phyloP scores from a whole-genome alignment of 2,888 invertebrate genomes.

The Busseola fusca region DNA sequence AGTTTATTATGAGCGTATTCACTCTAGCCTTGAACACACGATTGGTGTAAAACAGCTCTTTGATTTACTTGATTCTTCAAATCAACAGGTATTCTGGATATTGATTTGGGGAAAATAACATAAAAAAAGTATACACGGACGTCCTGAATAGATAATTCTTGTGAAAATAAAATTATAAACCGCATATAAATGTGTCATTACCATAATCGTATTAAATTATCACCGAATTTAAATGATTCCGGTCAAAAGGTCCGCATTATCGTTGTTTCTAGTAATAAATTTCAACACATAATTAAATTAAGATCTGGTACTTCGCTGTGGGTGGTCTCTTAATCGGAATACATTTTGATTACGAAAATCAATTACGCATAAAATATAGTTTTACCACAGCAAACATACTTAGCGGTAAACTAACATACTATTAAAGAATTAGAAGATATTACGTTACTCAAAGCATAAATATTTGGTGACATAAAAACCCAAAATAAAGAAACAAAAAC shows the following conservation, averaged over 20 bases:
- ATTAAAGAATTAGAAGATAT: neutral
- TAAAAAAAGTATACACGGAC: neutral
- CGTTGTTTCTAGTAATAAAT: constrained; percentile 43
- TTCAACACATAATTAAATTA: constrained; percentile 45
- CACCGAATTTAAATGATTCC: constrained; percentile 37
- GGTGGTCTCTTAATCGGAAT: constrained; percentile 43
- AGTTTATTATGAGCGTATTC: no score
- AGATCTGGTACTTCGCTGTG: constrained; percentile 36
- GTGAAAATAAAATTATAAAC: neutral
- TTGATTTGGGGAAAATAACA: no score
- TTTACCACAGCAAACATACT: neutral
- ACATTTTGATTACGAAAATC: constrained; percentile 16
- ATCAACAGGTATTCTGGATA: neutral
- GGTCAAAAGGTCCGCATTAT: constrained; percentile 55
- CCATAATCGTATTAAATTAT: constrained; percentile 50
- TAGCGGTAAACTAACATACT: neutral
- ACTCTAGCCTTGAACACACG: no score
- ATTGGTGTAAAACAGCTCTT: neutral
- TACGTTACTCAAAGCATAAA: neutral
- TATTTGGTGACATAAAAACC: neutral
- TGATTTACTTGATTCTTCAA: neutral
- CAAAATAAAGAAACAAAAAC: neutral
- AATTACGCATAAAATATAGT: constrained; percentile 7
- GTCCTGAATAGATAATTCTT: constrained; percentile 1
- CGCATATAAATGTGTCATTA: constrained; percentile 24